Conservation (phyloP, 2,888 invertebrate species). For the Mechanitis messenoides region DNA sequence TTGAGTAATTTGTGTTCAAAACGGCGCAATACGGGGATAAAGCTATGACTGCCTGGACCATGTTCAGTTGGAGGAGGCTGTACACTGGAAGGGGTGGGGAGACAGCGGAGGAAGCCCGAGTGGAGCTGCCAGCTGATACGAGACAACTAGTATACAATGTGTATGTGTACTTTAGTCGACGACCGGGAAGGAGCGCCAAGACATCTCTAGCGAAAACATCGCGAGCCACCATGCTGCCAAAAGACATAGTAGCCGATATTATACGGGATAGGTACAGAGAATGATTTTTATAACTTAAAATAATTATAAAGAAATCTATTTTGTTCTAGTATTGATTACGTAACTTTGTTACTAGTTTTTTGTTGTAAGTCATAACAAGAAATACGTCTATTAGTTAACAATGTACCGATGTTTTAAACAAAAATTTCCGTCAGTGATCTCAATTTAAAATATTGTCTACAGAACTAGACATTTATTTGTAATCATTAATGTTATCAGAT, state of each 20-base stretch:
- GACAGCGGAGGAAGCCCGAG: constrained; percentile 49
- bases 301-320: background rate
- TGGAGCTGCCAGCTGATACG: constrained; percentile 66
- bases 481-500: background rate
- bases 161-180: constrained; percentile 65
- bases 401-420: too few relatives aligned
- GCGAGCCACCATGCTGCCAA: constrained; percentile 66
- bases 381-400: too few relatives aligned
- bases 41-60: constrained; percentile 74
- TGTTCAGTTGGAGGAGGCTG: constrained; percentile 71
- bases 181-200: constrained; percentile 62
- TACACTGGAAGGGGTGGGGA: constrained; percentile 58
- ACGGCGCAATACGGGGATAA: constrained; percentile 73
- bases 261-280: constrained; percentile 61
- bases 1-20: constrained; percentile 35
- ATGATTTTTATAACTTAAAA: constrained; percentile 15
- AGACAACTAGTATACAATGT: constrained; percentile 69
- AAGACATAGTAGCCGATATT: constrained; percentile 67
- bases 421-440: background rate
- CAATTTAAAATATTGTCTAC: background rate
- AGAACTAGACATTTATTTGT: background rate
- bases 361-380: too few relatives aligned
- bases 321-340: background rate
- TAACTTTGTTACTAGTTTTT: too few relatives aligned
- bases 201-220: constrained; percentile 63